Evolutionary conservation across 2,888 invertebrate genomes (phyloP).

Genomic region (Zygaena filipendulae): DNA sequence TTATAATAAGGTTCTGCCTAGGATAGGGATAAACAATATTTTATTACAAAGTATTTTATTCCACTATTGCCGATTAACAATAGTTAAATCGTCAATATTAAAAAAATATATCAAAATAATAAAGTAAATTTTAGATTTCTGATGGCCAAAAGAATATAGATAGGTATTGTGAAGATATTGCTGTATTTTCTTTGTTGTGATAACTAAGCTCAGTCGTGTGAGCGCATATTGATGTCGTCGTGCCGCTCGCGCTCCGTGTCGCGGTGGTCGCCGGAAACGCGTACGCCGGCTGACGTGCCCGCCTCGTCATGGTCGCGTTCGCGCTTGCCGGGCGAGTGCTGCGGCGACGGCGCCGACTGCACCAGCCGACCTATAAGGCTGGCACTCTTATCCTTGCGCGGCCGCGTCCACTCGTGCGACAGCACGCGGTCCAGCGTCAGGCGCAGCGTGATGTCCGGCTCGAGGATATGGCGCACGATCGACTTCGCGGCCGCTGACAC

Average conservation of each 20-base stretch:
- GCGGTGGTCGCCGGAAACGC: slow-evolving; percentile 58
- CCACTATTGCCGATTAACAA: slow-evolving; percentile 57
- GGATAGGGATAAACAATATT: neutral
- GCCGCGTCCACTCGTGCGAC: slow-evolving; percentile 80
- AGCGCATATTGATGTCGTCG: slow-evolving; percentile 55
- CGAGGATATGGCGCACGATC: slow-evolving; percentile 82
- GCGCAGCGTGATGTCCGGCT: slow-evolving; percentile 84
- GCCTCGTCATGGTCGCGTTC: slow-evolving; percentile 55
- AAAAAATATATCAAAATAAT: slow-evolving; percentile 48
- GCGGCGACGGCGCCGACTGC: slow-evolving; percentile 67
- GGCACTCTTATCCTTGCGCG: slow-evolving; percentile 69
- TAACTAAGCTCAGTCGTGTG: slow-evolving; percentile 34
- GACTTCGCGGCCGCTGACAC: slow-evolving; percentile 79
- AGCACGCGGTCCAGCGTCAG: slow-evolving; percentile 79
- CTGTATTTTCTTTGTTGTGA: neutral
- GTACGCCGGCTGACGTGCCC: slow-evolving; percentile 48
- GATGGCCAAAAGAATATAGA: slow-evolving; percentile 36
- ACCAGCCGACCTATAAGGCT: slow-evolving; percentile 70
- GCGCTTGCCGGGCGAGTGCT: slow-evolving; percentile 42
- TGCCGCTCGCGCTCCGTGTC: slow-evolving; percentile 54
- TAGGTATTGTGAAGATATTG: neutral
- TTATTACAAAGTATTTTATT: slow-evolving; percentile 34
- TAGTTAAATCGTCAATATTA: slow-evolving; percentile 54
- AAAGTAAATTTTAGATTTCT: slow-evolving; percentile 49
- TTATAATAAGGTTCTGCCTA: too few species aligned